Evolutionary conservation across 2,797 vertebrate species (phyloP), one percentile per base, ranked within the genome.

Genomic region (Numenius phaeopus): DNA sequence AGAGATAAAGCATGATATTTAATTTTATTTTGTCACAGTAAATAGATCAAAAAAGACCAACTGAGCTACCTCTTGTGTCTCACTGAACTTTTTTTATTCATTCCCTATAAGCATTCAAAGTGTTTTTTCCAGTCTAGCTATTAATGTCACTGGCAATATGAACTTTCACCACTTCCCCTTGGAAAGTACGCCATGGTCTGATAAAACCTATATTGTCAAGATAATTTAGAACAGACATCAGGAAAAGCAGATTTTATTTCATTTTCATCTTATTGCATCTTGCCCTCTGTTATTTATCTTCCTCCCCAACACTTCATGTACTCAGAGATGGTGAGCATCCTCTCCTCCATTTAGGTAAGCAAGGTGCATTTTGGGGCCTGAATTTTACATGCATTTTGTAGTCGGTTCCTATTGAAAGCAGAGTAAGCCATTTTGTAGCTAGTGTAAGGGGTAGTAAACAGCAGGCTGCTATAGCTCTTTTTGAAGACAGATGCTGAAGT

Each of bases 121-220:
- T 44, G 19, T 0, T 66, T 73, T 92, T 85, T 89, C 46, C 57
- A 83, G 42, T 47, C 39, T 57, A 75, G 57, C 40, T 81, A 78
- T 83, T 89, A 87, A 80, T 65, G 75, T 83, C 93, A 81, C 7
- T 13, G 26, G 46, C 22, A 83, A 69, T 7, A 78, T 9, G 55
- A 80, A 96, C 65, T 93, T 94, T 32, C 54, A 94, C 29, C 54
- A 69, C 71, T 62, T 94, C 40, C 34, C 32, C 69, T 64, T 89
- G 32, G 52, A 93, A 94, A 78, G 37, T 49, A 83, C 0, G 0
- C 26, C 71, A 64, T 7, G 20, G 52, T 71, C 71, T 90, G 73
- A 95, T 87, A 96, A 90, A 95, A 90, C 27, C 12, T 89, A 66
- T 91, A 85, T 54, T 58, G 61, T 62, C 71, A 85, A 69, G 30